A percentile compares a stretch with the other conserved stretches of the same genome.
Conservation (phyloP, 2,888 invertebrate species). For the Leptothorax acervorum region DNA sequence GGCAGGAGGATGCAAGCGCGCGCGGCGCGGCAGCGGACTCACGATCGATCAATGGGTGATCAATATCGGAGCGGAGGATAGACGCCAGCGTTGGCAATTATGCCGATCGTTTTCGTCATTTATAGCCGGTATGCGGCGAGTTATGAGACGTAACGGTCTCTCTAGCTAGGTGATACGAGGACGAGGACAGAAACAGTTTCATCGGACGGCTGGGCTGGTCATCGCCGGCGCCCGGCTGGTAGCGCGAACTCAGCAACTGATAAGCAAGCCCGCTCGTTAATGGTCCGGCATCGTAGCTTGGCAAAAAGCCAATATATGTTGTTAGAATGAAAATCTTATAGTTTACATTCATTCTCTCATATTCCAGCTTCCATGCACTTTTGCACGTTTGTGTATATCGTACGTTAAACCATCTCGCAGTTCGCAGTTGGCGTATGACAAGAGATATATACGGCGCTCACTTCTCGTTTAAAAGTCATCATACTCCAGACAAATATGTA, state of each 20-base stretch:
- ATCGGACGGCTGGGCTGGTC: slow-evolving; percentile 79
- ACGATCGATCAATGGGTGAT: slow-evolving; percentile 64
- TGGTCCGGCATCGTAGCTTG: slow-evolving; percentile 77
- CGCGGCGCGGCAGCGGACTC: neutral
- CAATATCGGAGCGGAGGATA: slow-evolving; percentile 45
- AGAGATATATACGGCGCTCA: neutral
- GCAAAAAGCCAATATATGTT: slow-evolving; percentile 79
- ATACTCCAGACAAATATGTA: neutral
- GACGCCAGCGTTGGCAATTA: slow-evolving; percentile 53
- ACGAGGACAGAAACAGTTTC: slow-evolving; percentile 74
- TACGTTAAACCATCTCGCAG: neutral
- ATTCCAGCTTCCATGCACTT: neutral
- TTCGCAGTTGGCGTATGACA: neutral
- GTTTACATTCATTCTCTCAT: slow-evolving; percentile 53
- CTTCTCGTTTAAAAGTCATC: neutral
- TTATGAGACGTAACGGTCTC: slow-evolving; percentile 76
- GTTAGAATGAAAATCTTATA: slow-evolving; percentile 66
- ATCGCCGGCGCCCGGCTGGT: slow-evolving; percentile 68
- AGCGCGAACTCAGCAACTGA: slow-evolving; percentile 82
- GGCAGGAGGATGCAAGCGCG: too few species aligned
- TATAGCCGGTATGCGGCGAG: slow-evolving; percentile 73
- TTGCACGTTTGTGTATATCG: neutral
- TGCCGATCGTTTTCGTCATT: slow-evolving; percentile 72
- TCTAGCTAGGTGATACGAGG: slow-evolving; percentile 74
- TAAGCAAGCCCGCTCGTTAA: slow-evolving; percentile 80